Conservation (phyloP, 2,113 vertebrate genomes). For the Sigmodon hispidus region DNA sequence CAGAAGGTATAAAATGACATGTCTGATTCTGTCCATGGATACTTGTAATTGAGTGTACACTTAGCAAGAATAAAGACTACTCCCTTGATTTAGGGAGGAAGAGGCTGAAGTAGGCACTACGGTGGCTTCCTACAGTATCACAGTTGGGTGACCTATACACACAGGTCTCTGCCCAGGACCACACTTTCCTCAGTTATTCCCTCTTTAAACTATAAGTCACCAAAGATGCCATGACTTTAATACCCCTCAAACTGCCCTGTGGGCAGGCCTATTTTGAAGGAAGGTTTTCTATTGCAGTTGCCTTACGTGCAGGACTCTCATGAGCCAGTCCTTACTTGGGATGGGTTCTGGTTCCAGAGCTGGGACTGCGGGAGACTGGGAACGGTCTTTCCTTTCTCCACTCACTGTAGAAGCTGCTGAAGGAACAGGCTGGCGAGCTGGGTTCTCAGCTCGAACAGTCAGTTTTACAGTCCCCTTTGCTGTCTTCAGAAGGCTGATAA, state of each 20-base stretch:
- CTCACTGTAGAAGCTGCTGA: constrained; percentile 29
- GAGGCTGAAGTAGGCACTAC: background rate
- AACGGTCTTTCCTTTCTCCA: constrained; percentile 79
- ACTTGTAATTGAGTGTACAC: background rate
- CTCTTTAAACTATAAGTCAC: background rate
- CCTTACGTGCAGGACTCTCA: background rate
- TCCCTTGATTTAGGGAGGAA: background rate
- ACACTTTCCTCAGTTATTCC: background rate
- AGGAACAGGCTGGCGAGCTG: constrained; percentile 58
- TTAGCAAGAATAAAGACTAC: background rate
- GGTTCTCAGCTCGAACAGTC: constrained; percentile 85
- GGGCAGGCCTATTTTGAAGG: background rate
- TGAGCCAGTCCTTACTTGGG: constrained; percentile 86
- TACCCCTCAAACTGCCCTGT: background rate
- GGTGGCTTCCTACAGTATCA: background rate
- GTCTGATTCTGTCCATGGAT: background rate
- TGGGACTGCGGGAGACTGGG: constrained; percentile 51
- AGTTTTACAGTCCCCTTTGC: constrained; percentile 87
- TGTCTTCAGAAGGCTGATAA: constrained; percentile 89
- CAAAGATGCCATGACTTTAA: background rate
- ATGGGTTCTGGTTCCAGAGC: constrained; percentile 88
- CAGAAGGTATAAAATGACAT: background rate
- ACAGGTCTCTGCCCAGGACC: background rate
- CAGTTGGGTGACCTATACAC: background rate
- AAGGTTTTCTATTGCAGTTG: too few relatives aligned